These are phyloP conservation scores for Saccostrea cuccullata DNA, from an alignment of 1,140 invertebrate genomes.

Conservation along the genomic window DNA sequence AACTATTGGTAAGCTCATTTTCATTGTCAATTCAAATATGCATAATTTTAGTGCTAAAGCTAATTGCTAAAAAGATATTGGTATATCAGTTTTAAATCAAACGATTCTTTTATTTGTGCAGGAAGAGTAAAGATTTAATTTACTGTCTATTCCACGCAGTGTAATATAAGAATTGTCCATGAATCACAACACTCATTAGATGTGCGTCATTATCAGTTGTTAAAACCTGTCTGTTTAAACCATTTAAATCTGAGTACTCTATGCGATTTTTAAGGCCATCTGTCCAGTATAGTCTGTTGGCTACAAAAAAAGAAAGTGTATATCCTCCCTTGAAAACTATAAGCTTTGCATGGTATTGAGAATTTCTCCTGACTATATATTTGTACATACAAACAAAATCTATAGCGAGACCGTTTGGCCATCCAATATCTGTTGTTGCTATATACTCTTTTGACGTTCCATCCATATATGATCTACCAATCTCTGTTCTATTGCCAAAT, in stretches of 20 bases:
- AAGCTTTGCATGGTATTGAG: background rate
- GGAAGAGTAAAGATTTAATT: background rate
- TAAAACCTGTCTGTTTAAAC: background rate
- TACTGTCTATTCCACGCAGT: slow-evolving; percentile 37
- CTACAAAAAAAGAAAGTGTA: background rate
- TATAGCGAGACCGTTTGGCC: slow-evolving; percentile 31
- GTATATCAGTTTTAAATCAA: no score
- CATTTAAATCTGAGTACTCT: slow-evolving; percentile 6
- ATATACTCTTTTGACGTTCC: background rate
- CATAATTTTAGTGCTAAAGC: no score
- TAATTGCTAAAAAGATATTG: no score
- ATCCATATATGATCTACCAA: slow-evolving; percentile 29
- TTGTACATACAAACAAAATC: slow-evolving; percentile 17
- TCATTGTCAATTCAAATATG: no score
- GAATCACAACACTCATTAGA: slow-evolving; percentile 7
- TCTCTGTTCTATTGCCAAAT: background rate
- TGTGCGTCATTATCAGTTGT: slow-evolving; percentile 9
- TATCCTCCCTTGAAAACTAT: no score
- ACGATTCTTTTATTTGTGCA: no score
- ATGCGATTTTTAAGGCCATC: slow-evolving; percentile 11
- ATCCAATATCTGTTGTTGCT: background rate
- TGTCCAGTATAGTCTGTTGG: slow-evolving; percentile 27
- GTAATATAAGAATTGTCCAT: slow-evolving; percentile 10
- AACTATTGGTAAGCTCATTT: no score
- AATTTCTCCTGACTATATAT: no score